Base-by-base conservation (phyloP, 1,140 invertebrate species). In the Ceratosolen solmsi region DNA sequence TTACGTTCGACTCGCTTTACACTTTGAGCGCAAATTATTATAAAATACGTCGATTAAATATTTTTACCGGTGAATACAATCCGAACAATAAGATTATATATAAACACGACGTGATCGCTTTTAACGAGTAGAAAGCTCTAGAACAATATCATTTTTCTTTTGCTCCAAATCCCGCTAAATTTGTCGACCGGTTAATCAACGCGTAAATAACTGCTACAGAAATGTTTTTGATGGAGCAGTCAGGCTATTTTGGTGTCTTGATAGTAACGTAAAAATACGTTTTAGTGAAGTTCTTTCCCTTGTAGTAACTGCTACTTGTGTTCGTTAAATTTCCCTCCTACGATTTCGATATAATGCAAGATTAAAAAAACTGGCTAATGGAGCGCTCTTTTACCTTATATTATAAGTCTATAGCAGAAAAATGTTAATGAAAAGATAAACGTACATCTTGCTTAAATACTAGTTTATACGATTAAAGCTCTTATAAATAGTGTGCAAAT, bases 201-300 rank as follows among this genome's bases (percentile, higher is more conserved):
- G 38, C 63, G 17, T 36, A 68, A 68, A 68, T 68, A 68, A 68
- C 63, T 38, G 20, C 20, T 11, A 38, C 63, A n/a, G 63, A 68
- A 68, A 38, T n/a, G 63, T 68, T 38, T 68, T 36, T 68, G 11
- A 68, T 38, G 33, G 22, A 68, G 33, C 22, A 9, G 63, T 33
- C 33, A 17, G 20, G 63, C 63, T 68, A 68, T 68, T 68, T 68
- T 38, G 1, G 33, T 36, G 33, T 38, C 63, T 38, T 68, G 30
- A 68, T 38, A 68, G 63, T 5, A n/a, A 38, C 63, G 33, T 38
- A 68, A 68, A 68, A 38, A 68, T 68, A 68, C 20, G 36, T 38
- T 38, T 68, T 38, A 65, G 60, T 65, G 30, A 65, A 65, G 30
- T 65, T 65, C 20, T 60, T 60, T 30, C 3, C 30, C 30, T 13